Evolutionary conservation across 1,140 invertebrate species (phyloP), one percentile per base, ranked within the genome.

Genomic region (Drosophila varians): DNA sequence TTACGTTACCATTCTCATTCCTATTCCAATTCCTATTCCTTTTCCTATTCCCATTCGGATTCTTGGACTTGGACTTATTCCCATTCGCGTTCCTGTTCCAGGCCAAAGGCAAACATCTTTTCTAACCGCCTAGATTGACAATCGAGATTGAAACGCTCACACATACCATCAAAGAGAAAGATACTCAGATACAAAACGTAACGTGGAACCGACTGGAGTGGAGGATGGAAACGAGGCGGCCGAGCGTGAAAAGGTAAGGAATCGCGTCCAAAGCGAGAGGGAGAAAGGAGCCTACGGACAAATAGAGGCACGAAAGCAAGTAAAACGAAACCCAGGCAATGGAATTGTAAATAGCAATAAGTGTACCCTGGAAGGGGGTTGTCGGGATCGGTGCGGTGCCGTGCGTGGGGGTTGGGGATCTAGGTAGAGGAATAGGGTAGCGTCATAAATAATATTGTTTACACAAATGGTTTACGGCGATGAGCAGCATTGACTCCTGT

Each of bases 401-500:
- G n/a, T n/a, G n/a, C n/a, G 14, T 16, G 43, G 23, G 14, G 14
- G 7, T 21, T 23, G 40, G 52, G 47, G 46, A 38, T 42, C 25
- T 49, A 64, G 58, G 34, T 31, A 43, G 16, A 58, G 16, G 36
- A 52, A 51, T 31, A 47, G 70, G 31, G 57, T 58, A 56, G 52
- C 58, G 68, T 86, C 82, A 77, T 86, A 86, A 86, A 86, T 77
- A 87, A 87, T 82, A 69, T 82, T 86, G 82, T 86, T 86, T 86
- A 87, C 83, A 86, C 82, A 86, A 86, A 82, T 86, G 82, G 77
- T 87, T 86, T 60, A 71, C 77, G 74, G 61, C 36, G 51, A 76
- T 53, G 55, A 56, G 77, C 28, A 62, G 53, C 56, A 11, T 36
- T 47, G 57, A 75, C 78, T 83, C 78, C 78, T 82, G 68, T 62